Conservation (phyloP, 2,797 vertebrate genomes). For the Myripristis murdjan region DNA sequence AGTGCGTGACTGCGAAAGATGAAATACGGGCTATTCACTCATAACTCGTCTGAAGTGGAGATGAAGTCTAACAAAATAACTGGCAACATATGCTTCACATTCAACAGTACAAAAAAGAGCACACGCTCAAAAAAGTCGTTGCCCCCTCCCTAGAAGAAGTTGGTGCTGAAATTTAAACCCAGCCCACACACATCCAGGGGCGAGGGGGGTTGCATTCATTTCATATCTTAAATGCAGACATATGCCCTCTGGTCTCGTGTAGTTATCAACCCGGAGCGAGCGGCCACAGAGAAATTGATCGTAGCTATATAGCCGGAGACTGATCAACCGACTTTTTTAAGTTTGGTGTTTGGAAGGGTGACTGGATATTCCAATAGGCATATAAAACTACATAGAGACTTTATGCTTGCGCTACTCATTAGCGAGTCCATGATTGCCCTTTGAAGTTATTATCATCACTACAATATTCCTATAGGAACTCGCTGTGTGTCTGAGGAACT, state of each 20-base stretch:
- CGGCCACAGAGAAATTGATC: neutral
- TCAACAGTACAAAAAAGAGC: conserved; percentile 6
- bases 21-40: neutral
- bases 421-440: neutral
- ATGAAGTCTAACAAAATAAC: neutral
- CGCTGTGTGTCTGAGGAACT: neutral
- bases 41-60: neutral
- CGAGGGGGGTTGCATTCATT: conserved; percentile 12
- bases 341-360: too few species aligned
- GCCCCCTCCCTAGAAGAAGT: conserved; percentile 15
- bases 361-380: too few species aligned
- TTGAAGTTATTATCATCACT: neutral
- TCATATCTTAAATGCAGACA: conserved; percentile 9
- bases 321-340: neutral
- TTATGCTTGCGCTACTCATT: neutral
- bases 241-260: neutral
- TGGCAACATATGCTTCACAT: neutral
- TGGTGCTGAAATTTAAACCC: conserved; percentile 1
- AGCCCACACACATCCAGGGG: conserved; percentile 23
- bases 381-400: neutral
- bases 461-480: neutral
- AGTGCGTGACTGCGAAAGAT: neutral
- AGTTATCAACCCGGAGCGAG: neutral
- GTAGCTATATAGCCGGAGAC: neutral
- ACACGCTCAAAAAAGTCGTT: conserved; percentile 19